Evolutionary conservation across 2,113 vertebrate genomes (phyloP), one percentile per base, ranked within the genome.

Genomic region (Salvelinus sp.): DNA sequence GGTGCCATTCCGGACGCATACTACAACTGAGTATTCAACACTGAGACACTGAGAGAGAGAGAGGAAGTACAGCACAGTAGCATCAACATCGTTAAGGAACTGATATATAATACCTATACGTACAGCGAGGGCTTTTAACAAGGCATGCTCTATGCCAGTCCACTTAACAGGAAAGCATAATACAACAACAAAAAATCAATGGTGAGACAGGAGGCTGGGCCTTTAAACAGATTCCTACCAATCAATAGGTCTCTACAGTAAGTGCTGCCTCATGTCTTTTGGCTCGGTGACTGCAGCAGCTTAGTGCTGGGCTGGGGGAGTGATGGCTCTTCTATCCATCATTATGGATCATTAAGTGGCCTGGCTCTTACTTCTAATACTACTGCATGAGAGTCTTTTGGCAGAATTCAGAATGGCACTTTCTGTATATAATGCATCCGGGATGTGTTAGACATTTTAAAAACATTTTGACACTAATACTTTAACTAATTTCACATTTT

Each of bases 141-240:
- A 75, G 78, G 74, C 82, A 5, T 76, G 73, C 72, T 79, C 84
- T 74, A 77, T 79, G 83, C 82, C 80, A 85, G 86, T 88, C 87
- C 82, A 88, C 82, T 88, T 89, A 88, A 87, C 85, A 87, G 76
- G 6, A 80, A 80, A 76, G 83, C 84, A 85, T 82, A 86, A 88
- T 82, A 83, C 83, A 88, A 85, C 89, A 86, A 68, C 84, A 65
- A 82, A 84, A 83, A 86, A 88, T 91, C 88, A 85, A 87, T 86
- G 81, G 79, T 74, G 13, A 79, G 84, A 79, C 85, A 76, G 85
- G 50, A 85, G 88, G 83, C 76, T 83, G 78, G 33, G 73, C 57
- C 65, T 86, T 89, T 83, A 87, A 88, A 89, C 85, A 79, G 88
- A 85, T 84, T 87, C 82, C 80, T 75, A 71, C 77, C 74, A 84